Evolutionary conservation across 1,140 invertebrate species (phyloP).

Genomic region (Tachypleus tridentatus): DNA sequence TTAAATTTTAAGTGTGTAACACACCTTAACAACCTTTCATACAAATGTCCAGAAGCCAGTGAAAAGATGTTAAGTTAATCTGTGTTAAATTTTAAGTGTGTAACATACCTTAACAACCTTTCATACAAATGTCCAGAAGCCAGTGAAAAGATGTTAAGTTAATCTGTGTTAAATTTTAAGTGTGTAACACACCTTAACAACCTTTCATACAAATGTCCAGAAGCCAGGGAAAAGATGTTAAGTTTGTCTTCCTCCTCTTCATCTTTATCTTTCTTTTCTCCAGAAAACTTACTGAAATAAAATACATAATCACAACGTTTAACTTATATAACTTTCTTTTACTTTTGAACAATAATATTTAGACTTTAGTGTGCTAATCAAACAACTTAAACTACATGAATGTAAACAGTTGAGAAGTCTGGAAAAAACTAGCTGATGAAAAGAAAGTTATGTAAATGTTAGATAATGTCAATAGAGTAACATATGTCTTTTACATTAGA

Average conservation of each 20-base stretch:
- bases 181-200: slow-evolving; percentile 46
- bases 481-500: too few relatives aligned
- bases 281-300: slow-evolving; percentile 45
- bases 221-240: slow-evolving; percentile 98
- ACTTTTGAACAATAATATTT: too few relatives aligned
- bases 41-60: slow-evolving; percentile 94
- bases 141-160: slow-evolving; percentile 96
- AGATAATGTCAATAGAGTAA: too few relatives aligned
- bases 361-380: too few relatives aligned
- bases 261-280: slow-evolving; percentile 40
- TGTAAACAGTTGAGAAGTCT: too few relatives aligned
- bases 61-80: slow-evolving; percentile 98
- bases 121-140: slow-evolving; percentile 99
- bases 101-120: slow-evolving; percentile 70
- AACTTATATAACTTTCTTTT: too few relatives aligned
- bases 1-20: too few relatives aligned
- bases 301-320: too few relatives aligned
- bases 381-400: too few relatives aligned
- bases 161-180: slow-evolving; percentile 39
- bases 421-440: too few relatives aligned
- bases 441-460: too few relatives aligned
- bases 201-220: slow-evolving; percentile 96
- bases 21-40: slow-evolving; percentile 84
- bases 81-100: too few relatives aligned
- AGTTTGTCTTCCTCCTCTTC: slow-evolving; percentile 71